Base-by-base conservation (phyloP, 2,888 invertebrate species). In the Eulithis prunata region DNA sequence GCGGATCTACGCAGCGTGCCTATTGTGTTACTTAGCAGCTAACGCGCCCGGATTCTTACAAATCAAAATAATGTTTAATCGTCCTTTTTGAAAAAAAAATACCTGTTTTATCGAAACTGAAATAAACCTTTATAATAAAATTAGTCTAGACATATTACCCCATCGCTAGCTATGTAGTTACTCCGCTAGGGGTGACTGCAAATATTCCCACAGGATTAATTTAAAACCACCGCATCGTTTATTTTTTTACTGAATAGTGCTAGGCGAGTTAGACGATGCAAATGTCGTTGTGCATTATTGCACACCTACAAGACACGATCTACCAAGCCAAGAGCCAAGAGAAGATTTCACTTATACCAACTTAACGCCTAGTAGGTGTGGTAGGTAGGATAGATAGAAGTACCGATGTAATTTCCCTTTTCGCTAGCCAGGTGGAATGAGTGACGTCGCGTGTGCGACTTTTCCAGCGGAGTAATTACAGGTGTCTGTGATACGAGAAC, bases 381-480 rank as follows among this genome's bases (percentile, higher is more conserved):
- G 32, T 32, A 32, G 32, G 32, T 32, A 21, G 38, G 38, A 38
- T 38, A 41, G 41, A 41, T 41, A 8, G 6, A 41, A 41, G 8
- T 41, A 41, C 10, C n/a, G 56, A 53, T 12, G 41, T 60, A 67
- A 60, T 64, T 67, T 57, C 60, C 69, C 32, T 66, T 72, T 74
- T 77, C 45, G 12, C 49, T 54, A 21, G 38, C 80, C 78, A 79
- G 83, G 73, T 72, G 70, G 70, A 62, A 52, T 75, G 75, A 68
- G 73, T 83, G 88, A 85, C 88, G 88, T 91, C 88, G 90, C 90
- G 90, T 91, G 90, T 83, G 58, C 64, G 61, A 61, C 84, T 81
- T 86, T 41, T 83, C 80, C 78, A 73, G 79, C 77, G 79, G 76
- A 84, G 84, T 69, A 73, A 73, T 72, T 70, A 70, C 68, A 70